Evolutionary conservation across 2,888 invertebrate genomes (phyloP).

Genomic region (Drosophila lutescens): DNA sequence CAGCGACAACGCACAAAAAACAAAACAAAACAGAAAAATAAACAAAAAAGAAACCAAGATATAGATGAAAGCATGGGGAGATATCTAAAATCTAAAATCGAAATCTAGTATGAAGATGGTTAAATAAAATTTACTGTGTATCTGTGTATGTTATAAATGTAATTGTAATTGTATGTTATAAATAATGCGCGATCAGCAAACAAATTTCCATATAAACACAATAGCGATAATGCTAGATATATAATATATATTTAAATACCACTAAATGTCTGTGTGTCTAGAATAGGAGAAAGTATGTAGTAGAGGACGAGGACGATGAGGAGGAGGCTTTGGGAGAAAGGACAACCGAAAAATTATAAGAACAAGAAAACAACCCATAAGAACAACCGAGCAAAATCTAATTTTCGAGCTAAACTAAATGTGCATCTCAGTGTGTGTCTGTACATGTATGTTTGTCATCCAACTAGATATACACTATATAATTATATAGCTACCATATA

Average conservation of each 20-base stretch:
- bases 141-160: conserved; percentile 50
- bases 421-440: conserved; percentile 33
- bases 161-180: conserved; percentile 41
- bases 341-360: conserved; percentile 1
- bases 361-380: background rate
- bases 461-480: conserved; percentile 35
- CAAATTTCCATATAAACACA: conserved; percentile 27
- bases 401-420: conserved; percentile 38
- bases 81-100: conserved; percentile 6
- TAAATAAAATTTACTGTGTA: conserved; percentile 48
- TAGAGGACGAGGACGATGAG: background rate
- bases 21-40: background rate
- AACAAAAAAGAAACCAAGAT: conserved; percentile 10
- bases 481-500: conserved; percentile 31
- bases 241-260: conserved; percentile 26
- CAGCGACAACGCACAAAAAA: conserved; percentile 41
- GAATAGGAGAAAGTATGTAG: conserved; percentile 13
- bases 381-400: conserved; percentile 19
- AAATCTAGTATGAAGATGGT: conserved; percentile 28
- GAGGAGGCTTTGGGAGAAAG: conserved; percentile 6
- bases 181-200: conserved; percentile 33
- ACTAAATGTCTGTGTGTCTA: conserved; percentile 47
- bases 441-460: conserved; percentile 23
- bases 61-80: conserved; percentile 11
- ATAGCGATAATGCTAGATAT: conserved; percentile 41